A percentile compares a stretch with the other conserved stretches of the same genome.
These are phyloP conservation scores for Hirtodrosophila alboralis DNA, from an alignment of 2,888 invertebrate genomes.

Conservation along the genomic window DNA sequence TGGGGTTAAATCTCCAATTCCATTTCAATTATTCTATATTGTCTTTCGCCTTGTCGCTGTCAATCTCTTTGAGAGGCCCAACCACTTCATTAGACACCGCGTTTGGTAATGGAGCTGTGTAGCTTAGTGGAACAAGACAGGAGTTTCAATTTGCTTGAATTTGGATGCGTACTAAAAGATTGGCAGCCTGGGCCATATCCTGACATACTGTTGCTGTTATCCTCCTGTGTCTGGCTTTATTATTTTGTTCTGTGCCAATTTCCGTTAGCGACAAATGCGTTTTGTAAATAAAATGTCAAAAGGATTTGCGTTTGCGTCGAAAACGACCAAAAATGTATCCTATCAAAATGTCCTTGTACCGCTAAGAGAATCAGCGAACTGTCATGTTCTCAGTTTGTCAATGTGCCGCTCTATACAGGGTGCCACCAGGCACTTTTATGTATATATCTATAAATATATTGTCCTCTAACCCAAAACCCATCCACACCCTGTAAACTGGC, in stretches of 20 bases:
- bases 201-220: constrained; percentile 13
- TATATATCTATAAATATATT: background rate
- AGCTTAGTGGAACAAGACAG: constrained; percentile 6
- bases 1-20: too few species aligned
- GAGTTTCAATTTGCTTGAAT: constrained; percentile 6
- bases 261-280: constrained; percentile 71
- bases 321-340: constrained; percentile 47
- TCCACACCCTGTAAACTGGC: constrained; percentile 26
- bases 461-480: background rate
- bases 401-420: constrained; percentile 35
- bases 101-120: background rate
- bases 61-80: constrained; percentile 6
- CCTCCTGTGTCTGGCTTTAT: constrained; percentile 60
- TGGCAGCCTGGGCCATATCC: too few species aligned
- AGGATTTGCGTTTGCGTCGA: constrained; percentile 58
- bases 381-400: constrained; percentile 54
- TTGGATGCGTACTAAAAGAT: background rate
- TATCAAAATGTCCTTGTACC: constrained; percentile 38
- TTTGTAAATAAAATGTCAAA: constrained; percentile 75
- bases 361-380: constrained; percentile 34
- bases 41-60: constrained; percentile 1
- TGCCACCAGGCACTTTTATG: background rate
- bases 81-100: constrained; percentile 37
- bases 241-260: constrained; percentile 71
- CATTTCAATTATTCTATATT: background rate